Conservation (phyloP, 1,140 invertebrate genomes). For the Trigoniulus corallinus region DNA sequence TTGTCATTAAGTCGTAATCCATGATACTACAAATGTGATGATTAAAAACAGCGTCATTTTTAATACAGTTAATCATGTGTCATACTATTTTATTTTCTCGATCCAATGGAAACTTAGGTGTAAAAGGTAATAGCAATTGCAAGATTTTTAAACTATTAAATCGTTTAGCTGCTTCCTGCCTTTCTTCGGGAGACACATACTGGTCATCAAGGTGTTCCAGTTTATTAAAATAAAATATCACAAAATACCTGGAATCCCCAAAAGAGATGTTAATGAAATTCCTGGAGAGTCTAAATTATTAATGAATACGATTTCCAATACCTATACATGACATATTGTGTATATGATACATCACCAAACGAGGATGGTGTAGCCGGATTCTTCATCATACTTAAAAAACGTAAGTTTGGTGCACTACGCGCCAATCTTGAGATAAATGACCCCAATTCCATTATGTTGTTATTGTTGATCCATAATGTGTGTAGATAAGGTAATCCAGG, state of each 20-base stretch:
- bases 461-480: conserved; percentile 60
- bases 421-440: conserved; percentile 48
- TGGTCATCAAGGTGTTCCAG: conserved; percentile 46
- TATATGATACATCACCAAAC: conserved; percentile 51
- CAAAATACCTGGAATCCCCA: conserved; percentile 30
- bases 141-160: conserved; percentile 16
- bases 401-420: conserved; percentile 43
- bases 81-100: not conserved
- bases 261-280: no score
- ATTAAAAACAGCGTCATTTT: not conserved
- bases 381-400: conserved; percentile 54
- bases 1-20: no score
- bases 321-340: conserved; percentile 62
- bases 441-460: conserved; percentile 45
- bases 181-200: conserved; percentile 27
- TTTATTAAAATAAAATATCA: conserved; percentile 46
- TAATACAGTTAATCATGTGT: not conserved
- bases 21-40: no score
- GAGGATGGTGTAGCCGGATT: conserved; percentile 56
- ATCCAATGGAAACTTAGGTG: not conserved
- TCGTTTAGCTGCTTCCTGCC: conserved; percentile 37
- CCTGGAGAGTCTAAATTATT: no score
- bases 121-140: not conserved
- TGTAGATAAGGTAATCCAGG: conserved; percentile 47
- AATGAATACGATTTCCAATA: no score